phyloP scores from a whole-genome alignment of 2,888 invertebrate species.

The Alloscopus bannaensis region DNA sequence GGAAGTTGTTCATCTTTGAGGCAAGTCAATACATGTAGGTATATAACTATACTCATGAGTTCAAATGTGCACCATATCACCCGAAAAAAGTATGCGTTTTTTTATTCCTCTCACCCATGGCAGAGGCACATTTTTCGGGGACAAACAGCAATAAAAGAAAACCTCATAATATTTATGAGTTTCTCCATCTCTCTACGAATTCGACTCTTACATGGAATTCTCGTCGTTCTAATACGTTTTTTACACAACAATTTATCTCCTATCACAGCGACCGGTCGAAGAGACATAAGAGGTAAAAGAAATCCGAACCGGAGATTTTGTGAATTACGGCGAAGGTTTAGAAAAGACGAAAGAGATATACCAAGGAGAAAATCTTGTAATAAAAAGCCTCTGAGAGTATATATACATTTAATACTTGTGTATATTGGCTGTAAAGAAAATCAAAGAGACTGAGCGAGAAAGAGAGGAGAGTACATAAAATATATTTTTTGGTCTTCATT shows the following conservation, averaged over 20 bases:
- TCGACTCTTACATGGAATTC: too few relatives aligned
- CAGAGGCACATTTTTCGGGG: slow-evolving; percentile 2
- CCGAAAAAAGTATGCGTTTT: not conserved
- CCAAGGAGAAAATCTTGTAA: slow-evolving; percentile 1
- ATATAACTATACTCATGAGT: not conserved
- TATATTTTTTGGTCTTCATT: slow-evolving; percentile 25
- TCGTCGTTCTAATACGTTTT: not conserved
- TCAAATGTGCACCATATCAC: slow-evolving; percentile 8
- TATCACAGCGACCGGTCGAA: not conserved
- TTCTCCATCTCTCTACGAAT: not conserved
- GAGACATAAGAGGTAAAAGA: slow-evolving; percentile 10
- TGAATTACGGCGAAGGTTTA: not conserved
- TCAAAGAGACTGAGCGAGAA: too few relatives aligned
- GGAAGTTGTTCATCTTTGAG: slow-evolving; percentile 40
- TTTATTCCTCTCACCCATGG: not conserved
- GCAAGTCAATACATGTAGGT: slow-evolving; percentile 32
- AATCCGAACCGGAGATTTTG: slow-evolving; percentile 1
- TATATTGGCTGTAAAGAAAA: too few relatives aligned
- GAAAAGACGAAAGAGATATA: too few relatives aligned
- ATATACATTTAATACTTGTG: too few relatives aligned
- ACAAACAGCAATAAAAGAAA: slow-evolving; percentile 21
- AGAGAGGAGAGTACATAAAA: too few relatives aligned
- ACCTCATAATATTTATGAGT: slow-evolving; percentile 21
- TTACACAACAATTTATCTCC: slow-evolving; percentile 5
- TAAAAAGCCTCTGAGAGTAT: slow-evolving; percentile 5